Evolutionary conservation across 2,797 vertebrate genomes (phyloP).

Genomic region (Myripristis jacobus): DNA sequence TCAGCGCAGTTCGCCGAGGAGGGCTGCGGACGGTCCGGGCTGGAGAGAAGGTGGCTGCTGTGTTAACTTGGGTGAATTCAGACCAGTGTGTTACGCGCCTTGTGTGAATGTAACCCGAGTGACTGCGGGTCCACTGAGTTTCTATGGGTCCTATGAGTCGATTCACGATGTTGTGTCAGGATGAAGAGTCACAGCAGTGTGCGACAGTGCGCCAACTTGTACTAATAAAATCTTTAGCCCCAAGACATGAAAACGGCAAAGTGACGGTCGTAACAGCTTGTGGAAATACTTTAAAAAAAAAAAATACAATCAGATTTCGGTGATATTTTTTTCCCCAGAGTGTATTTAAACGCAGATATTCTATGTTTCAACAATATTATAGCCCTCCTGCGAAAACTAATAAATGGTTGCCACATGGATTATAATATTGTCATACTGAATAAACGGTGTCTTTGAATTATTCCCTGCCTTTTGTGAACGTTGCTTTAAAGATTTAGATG

Average conservation of each 20-base stretch:
- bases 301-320: conserved; percentile 20
- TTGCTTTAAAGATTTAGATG: conserved; percentile 21
- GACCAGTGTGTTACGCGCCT: conserved; percentile 57
- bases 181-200: conserved; percentile 68
- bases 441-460: neutral
- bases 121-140: conserved; percentile 42
- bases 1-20: conserved; percentile 74
- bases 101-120: conserved; percentile 70
- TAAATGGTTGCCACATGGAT: neutral
- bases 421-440: neutral
- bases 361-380: neutral
- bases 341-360: neutral
- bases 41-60: conserved; percentile 70
- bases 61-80: conserved; percentile 62
- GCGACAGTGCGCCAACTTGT: conserved; percentile 55
- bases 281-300: conserved; percentile 27
- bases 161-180: conserved; percentile 65
- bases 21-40: conserved; percentile 69
- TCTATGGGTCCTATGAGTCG: conserved; percentile 41
- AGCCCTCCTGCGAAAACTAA: neutral
- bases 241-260: conserved; percentile 58
- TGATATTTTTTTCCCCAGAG: neutral
- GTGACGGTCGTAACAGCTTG: conserved; percentile 27
- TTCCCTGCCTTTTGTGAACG: neutral
- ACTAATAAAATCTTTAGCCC: conserved; percentile 46